A percentile compares a stretch with the other conserved stretches of the same genome.
phyloP scores from a whole-genome alignment of 2,113 vertebrate species.

The Notechis scutatus region DNA sequence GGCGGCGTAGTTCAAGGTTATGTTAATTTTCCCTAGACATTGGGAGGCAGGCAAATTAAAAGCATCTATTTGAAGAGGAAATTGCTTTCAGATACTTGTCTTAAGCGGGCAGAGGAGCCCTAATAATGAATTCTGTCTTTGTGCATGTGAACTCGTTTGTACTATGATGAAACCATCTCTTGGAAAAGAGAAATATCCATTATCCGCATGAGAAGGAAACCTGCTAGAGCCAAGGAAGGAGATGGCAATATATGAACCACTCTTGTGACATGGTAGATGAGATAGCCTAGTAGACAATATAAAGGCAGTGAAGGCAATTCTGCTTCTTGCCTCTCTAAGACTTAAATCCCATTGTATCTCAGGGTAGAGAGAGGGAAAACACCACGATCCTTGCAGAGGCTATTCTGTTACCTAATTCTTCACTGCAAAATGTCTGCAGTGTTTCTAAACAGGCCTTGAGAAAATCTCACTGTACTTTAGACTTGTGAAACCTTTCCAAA shows the following conservation, averaged over 20 bases:
- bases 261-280: neutral
- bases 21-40: neutral
- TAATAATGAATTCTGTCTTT: neutral
- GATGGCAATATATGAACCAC: neutral
- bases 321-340: neutral
- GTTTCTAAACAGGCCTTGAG: neutral
- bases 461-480: neutral
- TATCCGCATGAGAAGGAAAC: neutral
- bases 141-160: neutral
- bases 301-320: neutral
- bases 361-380: neutral
- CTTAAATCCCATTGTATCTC: neutral
- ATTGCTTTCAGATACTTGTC: neutral
- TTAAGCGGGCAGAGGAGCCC: neutral
- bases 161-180: neutral
- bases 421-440: slow-evolving; percentile 7
- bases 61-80: neutral
- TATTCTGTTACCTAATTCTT: neutral
- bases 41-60: neutral
- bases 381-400: neutral
- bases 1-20: neutral
- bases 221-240: neutral
- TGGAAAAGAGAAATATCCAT: neutral
- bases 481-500: neutral
- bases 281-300: neutral